Evolutionary conservation across 2,113 vertebrate species (phyloP), one percentile per base, ranked within the genome.

Genomic region (Herpetotheres cachinnans): DNA sequence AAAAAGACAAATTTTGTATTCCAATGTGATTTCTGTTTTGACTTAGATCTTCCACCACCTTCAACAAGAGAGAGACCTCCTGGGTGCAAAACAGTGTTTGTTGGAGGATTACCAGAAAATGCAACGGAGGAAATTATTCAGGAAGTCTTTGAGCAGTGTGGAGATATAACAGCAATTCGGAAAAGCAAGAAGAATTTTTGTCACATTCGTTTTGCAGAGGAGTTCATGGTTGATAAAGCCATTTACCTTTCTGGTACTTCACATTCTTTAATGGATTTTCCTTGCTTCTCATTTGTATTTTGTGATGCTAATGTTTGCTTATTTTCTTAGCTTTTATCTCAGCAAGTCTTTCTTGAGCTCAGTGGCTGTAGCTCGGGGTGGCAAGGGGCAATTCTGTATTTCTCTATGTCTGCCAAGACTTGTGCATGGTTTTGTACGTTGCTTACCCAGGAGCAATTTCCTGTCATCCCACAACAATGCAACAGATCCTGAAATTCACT

Each of bases 131-230:
- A 99, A 96, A 98, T 99, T 76, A 99, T 99, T 92, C 98, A 98
- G 92, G 99, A 99, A 98, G 98, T 99, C 95, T 99, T 99, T 91
- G 99, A 99, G 86, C 99, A 99, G 94, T 99, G 99, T 25, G 99
- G 99, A 59, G 98, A 99, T 95, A 99, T 99, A 84, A 98, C 98
- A 54, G 99, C 99, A 13, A 99, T 99, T 96, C 98, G 99, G 85
- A 99, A 99, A 96, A 99, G 99, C 98, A 99, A 99, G 98, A 99
- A 99, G 98, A 99, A 99, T 97, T 99, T 99, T 95, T 99, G 99
- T 97, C 99, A 99, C 97, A 99, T 99, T 95, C 99, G 99, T 95
- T 99, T 98, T 97, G 97, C 98, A 49, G 99, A 99, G 94, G 99
- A 99, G 96, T 99, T 99, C 98, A 99, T 99, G 99, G 98, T 99